Percentiles rank a stretch among this genome's conserved stretches.
These are phyloP conservation scores for Chamaetylas fuelleborni DNA, from an alignment of 2,113 vertebrate species.

Conservation along the genomic window DNA sequence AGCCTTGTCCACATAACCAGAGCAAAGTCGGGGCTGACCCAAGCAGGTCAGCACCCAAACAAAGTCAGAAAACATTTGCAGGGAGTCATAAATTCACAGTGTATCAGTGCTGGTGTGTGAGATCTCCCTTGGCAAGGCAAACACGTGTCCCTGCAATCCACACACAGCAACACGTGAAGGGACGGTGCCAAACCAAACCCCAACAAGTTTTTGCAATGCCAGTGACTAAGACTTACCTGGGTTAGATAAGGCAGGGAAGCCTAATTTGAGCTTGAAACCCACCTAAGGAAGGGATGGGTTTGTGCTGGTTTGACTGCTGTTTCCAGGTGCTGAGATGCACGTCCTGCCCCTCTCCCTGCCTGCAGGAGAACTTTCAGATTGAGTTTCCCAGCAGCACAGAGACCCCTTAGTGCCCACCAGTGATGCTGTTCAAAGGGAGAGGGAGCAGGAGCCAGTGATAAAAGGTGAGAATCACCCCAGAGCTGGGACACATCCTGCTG, in stretches of 20 bases:
- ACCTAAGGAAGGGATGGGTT: background rate
- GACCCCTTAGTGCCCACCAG: background rate
- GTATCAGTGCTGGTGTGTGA: fast-evolving
- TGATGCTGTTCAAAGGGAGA: background rate
- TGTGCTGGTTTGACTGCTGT: background rate
- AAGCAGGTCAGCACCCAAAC: background rate
- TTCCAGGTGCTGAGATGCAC: background rate
- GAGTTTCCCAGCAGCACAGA: background rate
- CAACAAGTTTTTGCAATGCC: background rate
- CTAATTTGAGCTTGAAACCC: background rate
- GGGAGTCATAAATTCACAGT: background rate
- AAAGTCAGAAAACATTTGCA: background rate
- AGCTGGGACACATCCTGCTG: no score
- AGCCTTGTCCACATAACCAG: background rate
- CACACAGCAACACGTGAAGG: background rate
- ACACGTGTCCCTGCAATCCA: background rate
- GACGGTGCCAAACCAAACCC: background rate
- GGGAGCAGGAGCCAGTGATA: background rate
- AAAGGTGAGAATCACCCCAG: background rate
- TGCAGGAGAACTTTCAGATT: background rate
- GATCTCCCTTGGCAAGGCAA: background rate
- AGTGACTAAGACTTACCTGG: background rate
- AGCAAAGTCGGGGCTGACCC: background rate
- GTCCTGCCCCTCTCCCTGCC: background rate
- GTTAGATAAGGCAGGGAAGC: background rate